phyloP scores from a whole-genome alignment of 2,888 invertebrate genomes.

The Tetragonula carbonaria region DNA sequence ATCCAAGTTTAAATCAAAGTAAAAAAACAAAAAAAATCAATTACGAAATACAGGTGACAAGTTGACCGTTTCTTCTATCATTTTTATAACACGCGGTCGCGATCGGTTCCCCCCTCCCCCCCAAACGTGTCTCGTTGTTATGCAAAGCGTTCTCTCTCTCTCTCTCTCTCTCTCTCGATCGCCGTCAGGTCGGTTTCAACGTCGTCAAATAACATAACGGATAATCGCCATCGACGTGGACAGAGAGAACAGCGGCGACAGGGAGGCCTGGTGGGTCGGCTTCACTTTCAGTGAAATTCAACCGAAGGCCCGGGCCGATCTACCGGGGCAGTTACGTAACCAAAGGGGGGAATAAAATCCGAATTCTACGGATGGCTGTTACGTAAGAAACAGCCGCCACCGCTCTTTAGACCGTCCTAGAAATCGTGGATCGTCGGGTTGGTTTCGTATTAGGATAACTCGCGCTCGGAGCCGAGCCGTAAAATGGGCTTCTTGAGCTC shows the following conservation, averaged over 20 bases:
- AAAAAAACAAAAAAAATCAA: neutral
- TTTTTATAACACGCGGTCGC: neutral
- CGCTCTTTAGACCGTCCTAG: slow-evolving; percentile 56
- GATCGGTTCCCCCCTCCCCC: too few species aligned
- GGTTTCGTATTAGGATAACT: slow-evolving; percentile 75
- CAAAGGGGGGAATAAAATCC: slow-evolving; percentile 58
- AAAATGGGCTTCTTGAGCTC: slow-evolving; percentile 72
- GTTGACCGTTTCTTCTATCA: slow-evolving; percentile 3
- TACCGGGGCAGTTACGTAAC: slow-evolving; percentile 50
- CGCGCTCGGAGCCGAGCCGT: slow-evolving; percentile 57
- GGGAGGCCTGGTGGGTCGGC: neutral
- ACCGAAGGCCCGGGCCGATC: slow-evolving; percentile 31
- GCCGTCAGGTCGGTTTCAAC: slow-evolving; percentile 19
- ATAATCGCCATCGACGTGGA: neutral
- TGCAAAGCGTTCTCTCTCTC: slow-evolving; percentile 11
- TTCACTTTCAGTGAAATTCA: slow-evolving; percentile 45
- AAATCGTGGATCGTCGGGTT: slow-evolving; percentile 65
- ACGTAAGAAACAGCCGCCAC: slow-evolving; percentile 52
- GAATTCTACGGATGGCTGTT: slow-evolving; percentile 57
- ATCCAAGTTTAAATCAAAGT: too few species aligned
- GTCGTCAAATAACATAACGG: slow-evolving; percentile 1
- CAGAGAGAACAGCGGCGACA: neutral
- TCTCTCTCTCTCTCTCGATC: neutral
- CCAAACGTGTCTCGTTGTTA: slow-evolving; percentile 19
- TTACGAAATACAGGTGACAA: slow-evolving; percentile 31